phyloP scores from a whole-genome alignment of 2,888 invertebrate species.

The Yponomeuta plumbellus region DNA sequence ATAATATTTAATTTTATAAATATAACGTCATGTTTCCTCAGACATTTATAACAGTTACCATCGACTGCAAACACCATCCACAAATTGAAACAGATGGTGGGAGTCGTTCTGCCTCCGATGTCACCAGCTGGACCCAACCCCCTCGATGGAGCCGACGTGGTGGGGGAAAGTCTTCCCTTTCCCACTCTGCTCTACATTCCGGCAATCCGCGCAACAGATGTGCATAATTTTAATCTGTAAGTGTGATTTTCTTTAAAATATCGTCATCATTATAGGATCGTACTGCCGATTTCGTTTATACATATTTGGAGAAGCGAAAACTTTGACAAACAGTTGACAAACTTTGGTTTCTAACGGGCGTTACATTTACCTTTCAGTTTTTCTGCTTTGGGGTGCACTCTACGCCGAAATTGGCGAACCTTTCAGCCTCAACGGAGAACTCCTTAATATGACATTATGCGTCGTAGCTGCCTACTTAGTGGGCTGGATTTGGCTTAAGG shows the following conservation, averaged over 20 bases:
- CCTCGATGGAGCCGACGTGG: conserved; percentile 81
- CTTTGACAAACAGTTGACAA: too few species aligned
- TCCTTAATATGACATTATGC: conserved; percentile 80
- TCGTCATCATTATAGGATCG: too few species aligned
- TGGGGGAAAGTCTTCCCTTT: conserved; percentile 82
- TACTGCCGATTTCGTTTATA: too few species aligned
- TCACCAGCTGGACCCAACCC: conserved; percentile 71
- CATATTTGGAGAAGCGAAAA: too few species aligned
- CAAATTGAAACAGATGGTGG: conserved; percentile 70
- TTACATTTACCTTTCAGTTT: conserved; percentile 51
- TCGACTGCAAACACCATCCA: neutral
- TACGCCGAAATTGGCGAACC: conserved; percentile 79
- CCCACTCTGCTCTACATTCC: conserved; percentile 83
- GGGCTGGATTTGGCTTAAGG: conserved; percentile 81
- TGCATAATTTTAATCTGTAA: conserved; percentile 63
- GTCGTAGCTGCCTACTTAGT: conserved; percentile 82
- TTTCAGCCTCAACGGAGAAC: conserved; percentile 77
- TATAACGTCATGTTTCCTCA: too few species aligned
- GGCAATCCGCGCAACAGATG: conserved; percentile 61
- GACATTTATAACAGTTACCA: too few species aligned
- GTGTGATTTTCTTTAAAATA: conserved; percentile 26
- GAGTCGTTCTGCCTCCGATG: conserved; percentile 81
- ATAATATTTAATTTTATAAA: too few species aligned
- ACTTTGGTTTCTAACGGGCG: too few species aligned
- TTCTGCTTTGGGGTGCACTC: conserved; percentile 81